These are phyloP conservation scores for Drosophila pachea DNA, from an alignment of 1,140 invertebrate species.

Conservation along the genomic window DNA sequence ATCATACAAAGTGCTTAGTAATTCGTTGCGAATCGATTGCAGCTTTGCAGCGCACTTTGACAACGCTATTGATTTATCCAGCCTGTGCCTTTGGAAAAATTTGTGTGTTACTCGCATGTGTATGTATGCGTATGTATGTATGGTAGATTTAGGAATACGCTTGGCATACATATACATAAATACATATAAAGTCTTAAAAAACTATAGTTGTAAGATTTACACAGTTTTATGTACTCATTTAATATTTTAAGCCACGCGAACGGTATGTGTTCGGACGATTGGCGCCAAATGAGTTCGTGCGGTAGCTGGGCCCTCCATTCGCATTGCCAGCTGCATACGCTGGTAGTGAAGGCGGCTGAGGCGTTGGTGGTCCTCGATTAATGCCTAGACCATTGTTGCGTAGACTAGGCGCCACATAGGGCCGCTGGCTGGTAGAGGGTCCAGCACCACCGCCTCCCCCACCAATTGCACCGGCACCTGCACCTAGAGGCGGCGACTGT, in stretches of 20 bases:
- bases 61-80: constrained; percentile 33
- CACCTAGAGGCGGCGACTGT: constrained; percentile 10
- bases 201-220: constrained; percentile 30
- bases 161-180: constrained; percentile 31
- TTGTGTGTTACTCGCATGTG: constrained; percentile 3
- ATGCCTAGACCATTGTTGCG: constrained; percentile 67
- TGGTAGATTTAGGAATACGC: constrained; percentile 41
- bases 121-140: constrained; percentile 5
- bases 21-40: constrained; percentile 19
- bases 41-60: constrained; percentile 1
- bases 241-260: constrained; percentile 76
- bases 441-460: constrained; percentile 20
- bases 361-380: constrained; percentile 52
- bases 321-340: constrained; percentile 23
- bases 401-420: constrained; percentile 71
- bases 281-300: constrained; percentile 42
- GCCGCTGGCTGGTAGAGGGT: constrained; percentile 67
- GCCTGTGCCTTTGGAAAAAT: constrained; percentile 16
- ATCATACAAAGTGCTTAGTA: constrained; percentile 30
- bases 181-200: constrained; percentile 38
- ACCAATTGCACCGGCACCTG: constrained; percentile 16
- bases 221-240: constrained; percentile 25
- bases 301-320: constrained; percentile 32
- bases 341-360: constrained; percentile 15
- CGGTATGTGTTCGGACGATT: constrained; percentile 60